Conservation (phyloP, 2,797 vertebrate genomes). For the Pseudochaenichthys georgianus region DNA sequence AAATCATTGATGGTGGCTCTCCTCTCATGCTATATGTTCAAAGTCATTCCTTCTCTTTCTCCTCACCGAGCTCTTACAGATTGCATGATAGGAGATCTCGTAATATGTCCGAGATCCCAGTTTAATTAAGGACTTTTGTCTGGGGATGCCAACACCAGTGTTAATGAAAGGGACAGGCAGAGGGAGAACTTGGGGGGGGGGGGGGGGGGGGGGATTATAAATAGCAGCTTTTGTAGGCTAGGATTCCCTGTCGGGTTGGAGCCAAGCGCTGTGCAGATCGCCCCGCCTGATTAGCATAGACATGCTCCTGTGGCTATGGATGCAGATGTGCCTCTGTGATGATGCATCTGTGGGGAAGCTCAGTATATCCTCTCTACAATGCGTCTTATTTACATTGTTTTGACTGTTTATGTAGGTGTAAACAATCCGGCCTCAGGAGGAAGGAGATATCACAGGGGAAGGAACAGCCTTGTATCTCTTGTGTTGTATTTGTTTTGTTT, state of each 20-base stretch:
- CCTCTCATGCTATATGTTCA: constrained; percentile 30
- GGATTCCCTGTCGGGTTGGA: constrained; percentile 76
- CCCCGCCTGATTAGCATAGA: constrained; percentile 71
- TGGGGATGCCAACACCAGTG: constrained; percentile 51
- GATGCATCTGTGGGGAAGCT: constrained; percentile 9
- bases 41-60: constrained; percentile 29
- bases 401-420: not conserved
- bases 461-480: not conserved
- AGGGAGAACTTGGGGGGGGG: constrained; percentile 55
- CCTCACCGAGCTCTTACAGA: constrained; percentile 13
- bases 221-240: constrained; percentile 77
- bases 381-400: constrained; percentile 12
- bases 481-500: no score
- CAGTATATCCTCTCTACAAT: not conserved
- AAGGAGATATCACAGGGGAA: not conserved
- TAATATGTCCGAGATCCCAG: constrained; percentile 34
- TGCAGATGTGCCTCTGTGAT: constrained; percentile 51
- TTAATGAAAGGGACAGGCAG: constrained; percentile 67
- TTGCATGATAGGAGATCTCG: constrained; percentile 19
- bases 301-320: constrained; percentile 51
- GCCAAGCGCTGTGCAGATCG: constrained; percentile 61
- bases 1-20: constrained; percentile 40
- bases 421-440: not conserved
- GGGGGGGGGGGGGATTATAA: constrained; percentile 60
- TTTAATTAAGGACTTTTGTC: constrained; percentile 76